A percentile compares a stretch with the other conserved stretches of the same genome.
These are phyloP conservation scores for Callitettix versicolor DNA, from an alignment of 1,140 invertebrate species.

Conservation along the genomic window DNA sequence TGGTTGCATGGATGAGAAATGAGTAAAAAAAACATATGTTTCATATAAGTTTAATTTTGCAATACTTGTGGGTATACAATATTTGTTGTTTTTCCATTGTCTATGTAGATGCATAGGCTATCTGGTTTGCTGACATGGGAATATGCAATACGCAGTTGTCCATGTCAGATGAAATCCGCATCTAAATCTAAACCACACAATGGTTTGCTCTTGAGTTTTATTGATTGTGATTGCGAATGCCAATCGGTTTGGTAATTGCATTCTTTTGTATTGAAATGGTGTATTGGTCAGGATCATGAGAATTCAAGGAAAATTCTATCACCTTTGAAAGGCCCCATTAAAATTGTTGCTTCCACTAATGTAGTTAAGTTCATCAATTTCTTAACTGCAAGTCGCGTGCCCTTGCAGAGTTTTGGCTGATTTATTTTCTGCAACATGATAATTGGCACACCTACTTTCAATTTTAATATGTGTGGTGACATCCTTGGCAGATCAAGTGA, in stretches of 20 bases:
- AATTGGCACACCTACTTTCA: too few relatives aligned
- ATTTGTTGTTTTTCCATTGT: conserved; percentile 8
- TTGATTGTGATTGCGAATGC: conserved; percentile 43
- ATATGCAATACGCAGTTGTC: conserved; percentile 37
- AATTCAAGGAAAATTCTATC: conserved; percentile 33
- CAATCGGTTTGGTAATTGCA: conserved; percentile 39
- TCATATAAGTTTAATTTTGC: too few relatives aligned
- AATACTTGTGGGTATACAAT: conserved; percentile 9
- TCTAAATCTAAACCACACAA: conserved; percentile 31
- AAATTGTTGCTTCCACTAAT: conserved; percentile 33
- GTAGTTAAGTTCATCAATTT: too few relatives aligned
- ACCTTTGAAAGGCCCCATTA: conserved; percentile 30
- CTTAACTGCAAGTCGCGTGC: conserved; percentile 32
- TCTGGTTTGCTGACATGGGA: conserved; percentile 19
- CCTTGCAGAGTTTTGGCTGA: conserved; percentile 34
- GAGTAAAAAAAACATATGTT: neutral
- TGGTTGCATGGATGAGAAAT: neutral
- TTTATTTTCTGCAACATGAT: conserved; percentile 21
- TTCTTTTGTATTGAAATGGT: conserved; percentile 34
- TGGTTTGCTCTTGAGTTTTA: conserved; percentile 41
- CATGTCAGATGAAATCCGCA: conserved; percentile 33
- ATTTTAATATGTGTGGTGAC: too few relatives aligned
- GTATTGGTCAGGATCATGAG: conserved; percentile 31
- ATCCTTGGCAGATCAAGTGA: too few relatives aligned
- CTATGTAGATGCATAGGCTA: neutral